These are phyloP conservation scores for Protobothrops mucrosquamatus DNA, from an alignment of 2,113 vertebrate species.

Conservation along the genomic window DNA sequence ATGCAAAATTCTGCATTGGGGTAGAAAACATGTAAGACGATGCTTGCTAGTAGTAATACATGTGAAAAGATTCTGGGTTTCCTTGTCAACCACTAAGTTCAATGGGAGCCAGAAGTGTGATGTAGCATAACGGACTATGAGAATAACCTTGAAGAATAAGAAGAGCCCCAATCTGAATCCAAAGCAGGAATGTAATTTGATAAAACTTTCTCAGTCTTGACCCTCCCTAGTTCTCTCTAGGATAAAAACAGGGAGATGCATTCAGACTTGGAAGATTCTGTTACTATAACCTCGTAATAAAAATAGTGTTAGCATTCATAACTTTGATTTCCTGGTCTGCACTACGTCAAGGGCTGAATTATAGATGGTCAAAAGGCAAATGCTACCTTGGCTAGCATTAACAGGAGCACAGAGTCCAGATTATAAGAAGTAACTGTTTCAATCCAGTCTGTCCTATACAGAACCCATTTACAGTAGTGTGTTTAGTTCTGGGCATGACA, in stretches of 20 bases:
- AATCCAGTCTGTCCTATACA: neutral
- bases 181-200: neutral
- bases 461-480: neutral
- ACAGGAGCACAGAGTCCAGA: neutral
- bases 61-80: neutral
- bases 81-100: neutral
- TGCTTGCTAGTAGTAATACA: neutral
- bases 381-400: neutral
- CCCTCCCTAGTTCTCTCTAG: neutral
- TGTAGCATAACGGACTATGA: neutral
- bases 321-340: neutral
- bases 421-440: neutral
- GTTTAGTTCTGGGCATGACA: neutral
- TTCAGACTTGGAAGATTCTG: neutral
- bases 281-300: neutral
- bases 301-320: neutral
- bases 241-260: neutral
- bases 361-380: neutral
- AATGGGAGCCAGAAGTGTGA: neutral
- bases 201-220: neutral
- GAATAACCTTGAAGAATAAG: neutral
- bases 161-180: neutral
- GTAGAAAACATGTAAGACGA: neutral
- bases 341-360: neutral
- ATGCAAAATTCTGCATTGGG: neutral